Base-by-base conservation (phyloP, 2,888 invertebrate genomes). In the Caenorhabditis macrosperma region DNA sequence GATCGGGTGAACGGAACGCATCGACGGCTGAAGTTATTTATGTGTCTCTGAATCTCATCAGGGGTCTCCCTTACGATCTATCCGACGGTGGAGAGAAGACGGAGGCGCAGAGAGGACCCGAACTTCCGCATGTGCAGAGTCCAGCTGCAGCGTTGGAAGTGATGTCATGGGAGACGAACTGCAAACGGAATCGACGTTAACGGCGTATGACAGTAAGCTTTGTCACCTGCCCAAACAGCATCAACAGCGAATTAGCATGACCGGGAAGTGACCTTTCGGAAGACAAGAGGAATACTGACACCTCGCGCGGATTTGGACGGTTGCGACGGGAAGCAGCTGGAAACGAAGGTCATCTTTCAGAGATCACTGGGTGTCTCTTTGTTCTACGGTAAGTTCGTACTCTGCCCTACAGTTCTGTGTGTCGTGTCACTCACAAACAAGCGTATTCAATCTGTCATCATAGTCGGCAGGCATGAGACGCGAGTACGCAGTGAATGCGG, bases 401-500 rank as follows among this genome's bases (percentile, higher is more conserved):
- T 33, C 33, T 61, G 46, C 38, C 6, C 48, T 64, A 64, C 63
- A 64, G 63, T 64, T 38, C 48, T 10, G 17, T 7, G 17, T 12
- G 17, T 35, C 3, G 33, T 46, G 50, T 28, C 46, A 85, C 86
- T 81, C 44, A 89, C 90, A 83, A 20, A 85, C 81, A 61, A 88
- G 84, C 20, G 86, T 79, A 17, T 82, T 84, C 50, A 90, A 72
- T 26, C 88, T 88, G 68, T 90, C 90, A 59, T 88, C 90, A 72
- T 89, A 90, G 35, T 81, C 84, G 20, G 90, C 80, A 6, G 86
- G 78, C 48, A 87, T 72, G 15, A 90, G 82, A 22, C 90, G 78
- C 2, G 78, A 52, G 74, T 81, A 90, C 1, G 95, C 94, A 0
- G 95, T 95, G 82, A 96, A 93, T 0, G 97, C 95, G 0, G 96